A percentile compares a stretch with the other conserved stretches of the same genome.
phyloP scores from a whole-genome alignment of 1,140 invertebrate genomes.

The Helicoverpa armigera region DNA sequence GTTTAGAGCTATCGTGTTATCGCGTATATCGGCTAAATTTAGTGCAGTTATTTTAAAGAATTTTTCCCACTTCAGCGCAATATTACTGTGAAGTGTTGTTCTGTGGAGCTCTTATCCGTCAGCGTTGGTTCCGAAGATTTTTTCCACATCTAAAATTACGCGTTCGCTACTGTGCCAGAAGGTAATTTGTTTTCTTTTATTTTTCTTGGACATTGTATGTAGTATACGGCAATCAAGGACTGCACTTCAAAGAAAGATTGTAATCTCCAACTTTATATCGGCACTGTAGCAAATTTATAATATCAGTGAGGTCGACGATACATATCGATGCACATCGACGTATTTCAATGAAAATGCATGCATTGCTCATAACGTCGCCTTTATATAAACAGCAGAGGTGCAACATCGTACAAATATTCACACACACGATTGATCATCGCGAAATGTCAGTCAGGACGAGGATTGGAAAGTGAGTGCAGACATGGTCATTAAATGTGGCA shows the following conservation, averaged over 20 bases:
- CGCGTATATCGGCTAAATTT: constrained; percentile 66
- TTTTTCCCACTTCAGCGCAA: constrained; percentile 65
- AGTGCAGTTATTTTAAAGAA: constrained; percentile 68
- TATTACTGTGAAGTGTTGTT: constrained; percentile 66
- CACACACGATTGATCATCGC: constrained; percentile 41
- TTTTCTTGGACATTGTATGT: constrained; percentile 53
- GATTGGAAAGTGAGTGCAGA: constrained; percentile 55
- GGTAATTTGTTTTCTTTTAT: constrained; percentile 66
- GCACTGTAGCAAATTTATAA: constrained; percentile 7
- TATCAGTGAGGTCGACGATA: constrained; percentile 27
- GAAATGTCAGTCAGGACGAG: constrained; percentile 39
- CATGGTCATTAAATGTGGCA: constrained; percentile 54
- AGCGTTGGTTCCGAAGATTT: constrained; percentile 59
- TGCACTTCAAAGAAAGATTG: constrained; percentile 39
- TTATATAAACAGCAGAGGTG: constrained; percentile 18
- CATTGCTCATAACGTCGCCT: constrained; percentile 22
- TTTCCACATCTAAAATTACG: constrained; percentile 69
- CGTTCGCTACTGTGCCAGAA: constrained; percentile 68
- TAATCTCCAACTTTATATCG: constrained; percentile 31
- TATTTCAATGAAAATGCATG: constrained; percentile 46
- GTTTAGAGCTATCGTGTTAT: constrained; percentile 64
- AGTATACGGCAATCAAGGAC: constrained; percentile 6
- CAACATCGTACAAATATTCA: not conserved
- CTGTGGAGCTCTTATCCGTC: constrained; percentile 54
- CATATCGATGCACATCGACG: constrained; percentile 19